Base-by-base conservation (phyloP, 2,797 vertebrate genomes). In the Vireo griseus region DNA sequence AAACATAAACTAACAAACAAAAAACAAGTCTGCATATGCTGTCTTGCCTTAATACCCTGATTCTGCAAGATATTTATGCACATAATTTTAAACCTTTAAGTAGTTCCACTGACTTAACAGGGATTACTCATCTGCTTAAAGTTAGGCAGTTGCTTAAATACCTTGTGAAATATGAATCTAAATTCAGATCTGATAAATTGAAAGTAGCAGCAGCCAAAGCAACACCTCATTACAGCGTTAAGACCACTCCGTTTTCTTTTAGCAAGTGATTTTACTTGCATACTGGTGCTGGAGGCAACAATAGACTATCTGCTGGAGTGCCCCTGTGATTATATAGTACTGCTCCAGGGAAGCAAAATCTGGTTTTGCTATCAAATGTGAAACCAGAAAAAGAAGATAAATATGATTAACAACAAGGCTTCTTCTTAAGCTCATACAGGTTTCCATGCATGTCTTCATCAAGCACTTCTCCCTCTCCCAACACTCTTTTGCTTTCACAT, bases 121-220 rank as follows among this genome's bases (percentile, higher is more conserved):
- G 90, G 86, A 94, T 88, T 96, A 88, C 83, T 93, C 80, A 86
- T 87, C 63, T 73, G 80, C 80, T 95, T 81, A 72, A 93, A 75
- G 62, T 86, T 94, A 92, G 73, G 63, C 63, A 85, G 63, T 55
- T 82, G 74, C 52, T 90, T 94, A 93, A 94, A 76, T 67, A 86
- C 42, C 35, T 85, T n/a, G 67, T 75, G 90, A 84, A 97, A 93
- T 63, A 88, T 26, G 26, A 55, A 76, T 76, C 90, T 78, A 63
- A 95, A 90, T 76, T 86, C 82, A 78, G 65, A 94, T 81, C 86
- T 87, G 76, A 89, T 68, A 91, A 82, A 94, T 65, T 77, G 92
- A 82, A 88, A 94, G 86, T 22, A 92, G 52, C 57, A 90, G 67
- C 35, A 81, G 54, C 42, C 72, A 63, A 88, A 86, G 58, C 37